Percentiles rank a stretch among this genome's conserved stretches.
phyloP scores from a whole-genome alignment of 2,113 vertebrate genomes.

The Noturus placidus region DNA sequence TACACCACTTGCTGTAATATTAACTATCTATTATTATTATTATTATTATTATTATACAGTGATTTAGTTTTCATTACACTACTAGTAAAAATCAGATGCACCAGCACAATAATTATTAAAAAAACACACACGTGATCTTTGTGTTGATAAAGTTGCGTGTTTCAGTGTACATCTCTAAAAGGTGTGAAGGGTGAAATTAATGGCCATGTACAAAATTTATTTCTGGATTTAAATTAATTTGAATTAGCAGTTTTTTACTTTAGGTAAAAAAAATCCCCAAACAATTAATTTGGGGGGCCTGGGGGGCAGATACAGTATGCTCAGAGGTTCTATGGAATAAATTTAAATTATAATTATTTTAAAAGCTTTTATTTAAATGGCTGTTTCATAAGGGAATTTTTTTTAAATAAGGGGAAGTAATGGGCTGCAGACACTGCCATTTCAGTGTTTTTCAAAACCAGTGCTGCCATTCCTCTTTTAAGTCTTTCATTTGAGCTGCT shows the following conservation, averaged over 20 bases:
- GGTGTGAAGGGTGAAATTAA: neutral
- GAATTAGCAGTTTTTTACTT: too few relatives aligned
- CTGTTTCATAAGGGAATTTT: too few relatives aligned
- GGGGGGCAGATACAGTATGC: too few relatives aligned
- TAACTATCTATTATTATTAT: neutral
- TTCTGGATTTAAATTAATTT: neutral
- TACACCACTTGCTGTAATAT: too few relatives aligned
- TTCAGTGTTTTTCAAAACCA: neutral
- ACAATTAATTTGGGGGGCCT: too few relatives aligned
- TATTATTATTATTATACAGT: neutral
- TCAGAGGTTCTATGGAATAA: too few relatives aligned
- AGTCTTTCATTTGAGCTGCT: neutral
- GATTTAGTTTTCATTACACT: neutral
- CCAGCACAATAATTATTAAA: neutral
- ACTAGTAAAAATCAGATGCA: neutral
- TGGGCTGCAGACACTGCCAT: neutral
- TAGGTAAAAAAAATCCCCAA: too few relatives aligned
- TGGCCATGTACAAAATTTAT: neutral
- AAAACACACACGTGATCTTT: neutral
- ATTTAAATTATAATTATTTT: too few relatives aligned
- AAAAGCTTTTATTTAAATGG: too few relatives aligned
- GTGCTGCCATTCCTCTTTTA: neutral
- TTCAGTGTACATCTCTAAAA: neutral
- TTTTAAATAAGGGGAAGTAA: too few relatives aligned
- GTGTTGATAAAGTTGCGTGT: neutral